Evolutionary conservation across 1,140 invertebrate genomes (phyloP), one percentile per base, ranked within the genome.

Genomic region (Nilaparvata lugens): DNA sequence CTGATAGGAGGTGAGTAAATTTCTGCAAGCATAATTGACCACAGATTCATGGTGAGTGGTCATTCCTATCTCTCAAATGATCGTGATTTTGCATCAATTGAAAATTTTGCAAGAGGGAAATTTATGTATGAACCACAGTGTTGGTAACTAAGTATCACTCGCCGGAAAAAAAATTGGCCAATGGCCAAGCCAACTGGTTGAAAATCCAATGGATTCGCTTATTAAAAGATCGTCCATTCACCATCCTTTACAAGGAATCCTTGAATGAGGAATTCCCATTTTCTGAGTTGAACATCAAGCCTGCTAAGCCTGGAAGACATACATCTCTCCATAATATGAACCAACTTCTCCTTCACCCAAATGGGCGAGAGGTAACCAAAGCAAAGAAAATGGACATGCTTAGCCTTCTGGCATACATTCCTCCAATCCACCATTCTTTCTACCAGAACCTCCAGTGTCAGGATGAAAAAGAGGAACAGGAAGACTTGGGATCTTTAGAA

Each of bases 1-100:
- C 40, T 67, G 67, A 61, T 67, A 52, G 66, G 68, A 62, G 58
- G 64, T 31, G 38, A 40, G 16, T 62, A 68, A 56, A 68, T 66
- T 62, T 63, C 65, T 52, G 58, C 67, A 28, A 62, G 68, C 31
- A 64, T 68, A 24, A 67, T 68, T 3, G 64, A 67, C 31, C 66
- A 71, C 42, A 70, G 67, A 65, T 69, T 69, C 66, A 64, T 69
- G 57, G 7, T 68, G 35, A 66, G 63, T 24, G 62, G 64, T 11
- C 64, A 70, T 60, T 69, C 62, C 25, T 70, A 57, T 60, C 62
- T 69, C 11, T 63, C 62, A 21, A 68, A 67, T 62, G 58, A 68
- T 35, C 52, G 61, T 63, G 64, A 67, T 64, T 67, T 68, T 64
- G 59, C 56, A 0, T 62, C 61, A 38, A 62, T 66, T 60, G 52